Conservation (phyloP, 1,140 invertebrate genomes). For the Bombus picipes region DNA sequence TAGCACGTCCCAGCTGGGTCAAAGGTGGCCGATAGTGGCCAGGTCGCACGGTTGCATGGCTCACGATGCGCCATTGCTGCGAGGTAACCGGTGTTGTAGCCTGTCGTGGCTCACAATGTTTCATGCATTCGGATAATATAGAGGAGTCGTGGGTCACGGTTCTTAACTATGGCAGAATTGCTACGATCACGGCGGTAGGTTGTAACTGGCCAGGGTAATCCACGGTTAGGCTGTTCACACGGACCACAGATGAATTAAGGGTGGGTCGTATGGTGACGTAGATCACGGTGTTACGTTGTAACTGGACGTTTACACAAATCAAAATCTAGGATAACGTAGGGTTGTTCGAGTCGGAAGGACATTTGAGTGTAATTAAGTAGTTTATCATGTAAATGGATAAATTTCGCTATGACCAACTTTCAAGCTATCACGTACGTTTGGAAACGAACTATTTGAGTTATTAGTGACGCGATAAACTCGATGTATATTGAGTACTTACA, state of each 20-base stretch:
- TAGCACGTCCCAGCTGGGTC: neutral
- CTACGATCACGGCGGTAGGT: neutral
- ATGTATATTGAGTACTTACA: no score
- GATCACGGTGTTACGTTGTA: neutral
- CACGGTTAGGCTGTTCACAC: neutral
- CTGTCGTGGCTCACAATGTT: neutral
- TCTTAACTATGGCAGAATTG: neutral
- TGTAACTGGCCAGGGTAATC: neutral
- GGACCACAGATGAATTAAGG: neutral
- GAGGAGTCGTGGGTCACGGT: neutral
- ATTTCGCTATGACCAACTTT: neutral
- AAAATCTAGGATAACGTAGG: neutral
- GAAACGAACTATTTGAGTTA: neutral
- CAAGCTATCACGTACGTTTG: neutral
- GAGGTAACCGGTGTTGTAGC: neutral
- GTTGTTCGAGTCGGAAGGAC: neutral
- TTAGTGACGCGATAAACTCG: no score
- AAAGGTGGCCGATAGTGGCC: constrained; percentile 5
- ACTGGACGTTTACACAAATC: constrained; percentile 12
- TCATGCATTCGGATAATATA: neutral
- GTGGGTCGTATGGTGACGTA: neutral
- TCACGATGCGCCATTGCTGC: neutral
- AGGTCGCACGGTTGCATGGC: neutral
- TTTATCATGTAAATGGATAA: no score
- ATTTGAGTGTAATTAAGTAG: no score